phyloP scores from a whole-genome alignment of 2,113 vertebrate genomes.

The Pelodiscus sinensis region DNA sequence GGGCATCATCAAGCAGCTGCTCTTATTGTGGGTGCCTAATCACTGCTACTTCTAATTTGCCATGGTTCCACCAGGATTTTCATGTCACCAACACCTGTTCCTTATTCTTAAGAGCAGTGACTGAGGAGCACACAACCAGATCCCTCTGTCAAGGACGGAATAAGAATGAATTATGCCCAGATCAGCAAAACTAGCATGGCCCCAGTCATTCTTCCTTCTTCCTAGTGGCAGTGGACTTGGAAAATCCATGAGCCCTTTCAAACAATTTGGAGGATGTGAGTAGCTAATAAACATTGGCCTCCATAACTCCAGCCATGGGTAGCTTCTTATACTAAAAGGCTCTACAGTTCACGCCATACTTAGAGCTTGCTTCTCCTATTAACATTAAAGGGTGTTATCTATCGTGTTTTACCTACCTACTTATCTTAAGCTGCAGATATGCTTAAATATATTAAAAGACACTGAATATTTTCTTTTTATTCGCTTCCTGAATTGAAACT shows the following conservation, averaged over 20 bases:
- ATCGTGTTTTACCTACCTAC: background rate
- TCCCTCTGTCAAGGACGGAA: background rate
- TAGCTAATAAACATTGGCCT: background rate
- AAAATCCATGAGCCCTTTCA: background rate
- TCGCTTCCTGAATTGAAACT: slow-evolving; percentile 5
- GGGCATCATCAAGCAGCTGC: slow-evolving; percentile 63
- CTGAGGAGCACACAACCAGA: slow-evolving; percentile 29
- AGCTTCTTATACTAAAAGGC: background rate
- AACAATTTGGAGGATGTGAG: background rate
- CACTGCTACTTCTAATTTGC: slow-evolving; percentile 43
- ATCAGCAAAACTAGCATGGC: background rate
- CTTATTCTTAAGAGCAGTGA: slow-evolving; percentile 17
- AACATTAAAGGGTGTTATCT: background rate
- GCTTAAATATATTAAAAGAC: background rate
- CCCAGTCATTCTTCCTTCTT: background rate
- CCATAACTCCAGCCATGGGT: accelerated
- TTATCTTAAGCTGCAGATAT: accelerated
- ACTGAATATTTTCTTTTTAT: background rate
- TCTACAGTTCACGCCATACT: background rate
- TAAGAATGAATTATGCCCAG: background rate
- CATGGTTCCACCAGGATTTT: slow-evolving; percentile 23
- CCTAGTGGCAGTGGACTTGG: background rate
- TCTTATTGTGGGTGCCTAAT: slow-evolving; percentile 9
- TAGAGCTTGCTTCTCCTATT: background rate
- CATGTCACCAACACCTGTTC: background rate